Percentiles rank a stretch among this genome's conserved stretches.
Evolutionary conservation across 92 coral and sea anemone genomes (phyloP).

Genomic region (Hydrozoanthus gracilis): DNA sequence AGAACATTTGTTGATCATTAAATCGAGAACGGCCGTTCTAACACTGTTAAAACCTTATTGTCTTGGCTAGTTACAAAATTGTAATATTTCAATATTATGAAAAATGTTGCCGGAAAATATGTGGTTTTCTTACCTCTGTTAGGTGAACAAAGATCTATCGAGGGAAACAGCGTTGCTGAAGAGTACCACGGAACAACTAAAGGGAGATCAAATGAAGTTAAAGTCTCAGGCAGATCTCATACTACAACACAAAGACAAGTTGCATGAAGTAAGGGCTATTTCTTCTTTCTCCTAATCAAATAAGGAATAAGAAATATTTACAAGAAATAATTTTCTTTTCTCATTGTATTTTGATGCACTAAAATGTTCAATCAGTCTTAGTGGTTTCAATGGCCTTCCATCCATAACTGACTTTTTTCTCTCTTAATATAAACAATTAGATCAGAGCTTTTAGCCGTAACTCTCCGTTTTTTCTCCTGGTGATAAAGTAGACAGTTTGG

Average conservation of each 20-base stretch:
- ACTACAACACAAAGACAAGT: constrained; percentile 13
- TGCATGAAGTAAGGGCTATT: constrained; percentile 17
- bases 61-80: not conserved
- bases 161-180: constrained; percentile 44
- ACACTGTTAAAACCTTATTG: not conserved
- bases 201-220: not conserved
- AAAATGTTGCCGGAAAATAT: not conserved
- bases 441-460: too few relatives aligned
- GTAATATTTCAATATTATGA: not conserved
- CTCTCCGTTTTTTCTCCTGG: too few relatives aligned
- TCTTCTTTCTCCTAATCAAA: too few relatives aligned
- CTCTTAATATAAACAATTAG: too few relatives aligned
- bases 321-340: not conserved
- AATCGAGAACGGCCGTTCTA: not conserved
- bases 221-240: constrained; percentile 29
- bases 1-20: too few relatives aligned
- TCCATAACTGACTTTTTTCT: too few relatives aligned
- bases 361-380: not conserved
- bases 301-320: too few relatives aligned
- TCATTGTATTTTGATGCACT: not conserved
- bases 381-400: not conserved
- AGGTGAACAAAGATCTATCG: constrained; percentile 39
- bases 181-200: constrained; percentile 19
- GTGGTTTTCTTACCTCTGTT: not conserved
- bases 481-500: too few relatives aligned